Base-by-base conservation (phyloP, 2,113 vertebrate species). In the Todiramphus saurophagus region DNA sequence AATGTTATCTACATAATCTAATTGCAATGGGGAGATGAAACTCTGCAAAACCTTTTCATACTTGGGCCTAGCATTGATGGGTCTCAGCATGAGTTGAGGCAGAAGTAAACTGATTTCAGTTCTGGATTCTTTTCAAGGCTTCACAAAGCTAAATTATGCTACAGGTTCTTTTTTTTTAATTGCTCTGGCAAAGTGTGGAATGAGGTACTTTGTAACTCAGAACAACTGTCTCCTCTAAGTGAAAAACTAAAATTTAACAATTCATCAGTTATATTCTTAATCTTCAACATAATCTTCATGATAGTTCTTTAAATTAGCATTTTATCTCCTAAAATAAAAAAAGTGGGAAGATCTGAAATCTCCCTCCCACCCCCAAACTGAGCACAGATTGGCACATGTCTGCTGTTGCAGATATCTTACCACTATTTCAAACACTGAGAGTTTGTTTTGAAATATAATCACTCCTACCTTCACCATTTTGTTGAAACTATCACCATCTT, bases 291-390 rank as follows among this genome's bases (percentile, higher is more conserved):
- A 68, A 68, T n/a, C 31, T 81, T 93, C 31, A 41, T 20, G 13
- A 37, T 14, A 77, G 19, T 55, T 94, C 67, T 96, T 74, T 85
- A 66, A 89, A 94, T 82, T 48, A 79, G 16, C 20, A 60, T 67
- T 73, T 4, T 41, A 73, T 46, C 33, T 64, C 35, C 31, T 60
- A 76, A 86, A 94, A 83, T 84, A 53, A 37, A 43, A 51, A 55
- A 77, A 19, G 33, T 56, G 16, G 37, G 50, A 82, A 73, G 64
- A 87, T 53, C 30, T 84, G 58, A 90, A 84, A 56, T 25, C 16
- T 44, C 37, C 17, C 37, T 78, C 48, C 33, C 7, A 46, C 39
- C 35, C 12, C 12, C 23, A 93, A 73, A 85, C 6, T 16, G 19
- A 77, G 31, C 0, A 1, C 31, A 66, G 33, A 63, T 74, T 89